Conservation (phyloP, 2,113 vertebrate species). For the Illadopsis cleaveri region DNA sequence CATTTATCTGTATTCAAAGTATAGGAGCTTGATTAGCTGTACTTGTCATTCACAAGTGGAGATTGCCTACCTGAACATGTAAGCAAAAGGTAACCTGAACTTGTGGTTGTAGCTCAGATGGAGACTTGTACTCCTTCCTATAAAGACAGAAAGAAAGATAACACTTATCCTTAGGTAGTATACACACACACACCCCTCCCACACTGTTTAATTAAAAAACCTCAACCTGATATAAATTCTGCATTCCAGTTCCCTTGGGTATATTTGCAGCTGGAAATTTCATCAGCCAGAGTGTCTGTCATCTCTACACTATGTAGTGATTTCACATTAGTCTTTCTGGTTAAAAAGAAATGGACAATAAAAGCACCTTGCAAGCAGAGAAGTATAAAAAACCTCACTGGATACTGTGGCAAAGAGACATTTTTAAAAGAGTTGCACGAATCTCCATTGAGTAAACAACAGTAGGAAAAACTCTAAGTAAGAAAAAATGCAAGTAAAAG, state of each 20-base stretch:
- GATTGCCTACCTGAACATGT: not conserved
- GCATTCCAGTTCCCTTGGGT: not conserved
- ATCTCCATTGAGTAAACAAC: not conserved
- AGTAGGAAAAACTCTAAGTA: not conserved
- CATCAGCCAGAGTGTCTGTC: not conserved
- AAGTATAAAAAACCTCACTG: not conserved
- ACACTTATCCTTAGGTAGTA: not conserved
- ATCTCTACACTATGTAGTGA: not conserved
- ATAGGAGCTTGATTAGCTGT: rapidly evolving
- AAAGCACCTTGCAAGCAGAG: not conserved
- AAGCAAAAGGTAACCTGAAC: not conserved
- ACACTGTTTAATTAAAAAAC: not conserved
- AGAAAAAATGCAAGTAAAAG: not conserved
- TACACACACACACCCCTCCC: not conserved
- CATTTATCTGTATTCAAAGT: not conserved
- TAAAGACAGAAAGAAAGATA: not conserved
- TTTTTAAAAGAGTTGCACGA: not conserved
- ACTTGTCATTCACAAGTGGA: not conserved
- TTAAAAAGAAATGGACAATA: not conserved
- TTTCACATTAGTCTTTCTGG: not conserved
- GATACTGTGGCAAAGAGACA: not conserved
- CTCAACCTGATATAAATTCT: not conserved
- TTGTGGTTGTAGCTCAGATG: not conserved
- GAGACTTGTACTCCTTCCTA: not conserved
- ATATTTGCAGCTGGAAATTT: not conserved